Percentiles rank a stretch among this genome's conserved stretches.
These are phyloP conservation scores for Diplolepis rosae DNA, from an alignment of 2,888 invertebrate species.

Conservation along the genomic window DNA sequence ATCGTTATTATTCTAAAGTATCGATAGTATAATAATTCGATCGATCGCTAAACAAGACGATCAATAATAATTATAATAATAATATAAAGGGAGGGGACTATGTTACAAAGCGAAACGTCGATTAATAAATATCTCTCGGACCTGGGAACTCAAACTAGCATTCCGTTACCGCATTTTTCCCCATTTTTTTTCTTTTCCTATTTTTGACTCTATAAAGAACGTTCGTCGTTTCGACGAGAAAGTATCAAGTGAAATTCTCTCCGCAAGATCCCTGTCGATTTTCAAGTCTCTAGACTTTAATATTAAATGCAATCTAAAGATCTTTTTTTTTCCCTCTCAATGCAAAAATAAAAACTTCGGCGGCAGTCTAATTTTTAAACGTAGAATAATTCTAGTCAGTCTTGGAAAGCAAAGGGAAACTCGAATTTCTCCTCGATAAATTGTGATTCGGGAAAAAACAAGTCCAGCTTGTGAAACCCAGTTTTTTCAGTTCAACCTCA, in stretches of 20 bases:
- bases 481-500: conserved; percentile 27
- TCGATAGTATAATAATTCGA: conserved; percentile 59
- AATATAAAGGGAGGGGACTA: conserved; percentile 44
- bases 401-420: conserved; percentile 27
- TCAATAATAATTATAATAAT: conserved; percentile 43
- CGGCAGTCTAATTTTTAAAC: conserved; percentile 14
- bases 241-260: conserved; percentile 26
- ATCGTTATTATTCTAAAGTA: conserved; percentile 60
- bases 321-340: neutral
- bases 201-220: conserved; percentile 21
- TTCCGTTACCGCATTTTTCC: conserved; percentile 30
- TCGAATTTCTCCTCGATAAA: conserved; percentile 19
- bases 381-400: conserved; percentile 31
- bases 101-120: conserved; percentile 56
- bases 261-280: conserved; percentile 2
- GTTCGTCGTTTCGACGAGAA: conserved; percentile 18
- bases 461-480: conserved; percentile 23
- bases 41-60: conserved; percentile 34
- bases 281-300: neutral
- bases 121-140: conserved; percentile 59
- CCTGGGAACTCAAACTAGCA: conserved; percentile 44
- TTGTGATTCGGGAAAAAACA: neutral
- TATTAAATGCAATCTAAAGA: conserved; percentile 21
- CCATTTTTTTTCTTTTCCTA: conserved; percentile 22
- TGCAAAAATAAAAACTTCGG: conserved; percentile 22